These are phyloP conservation scores for Torymus tubicola DNA, from an alignment of 2,888 invertebrate genomes.

Conservation along the genomic window DNA sequence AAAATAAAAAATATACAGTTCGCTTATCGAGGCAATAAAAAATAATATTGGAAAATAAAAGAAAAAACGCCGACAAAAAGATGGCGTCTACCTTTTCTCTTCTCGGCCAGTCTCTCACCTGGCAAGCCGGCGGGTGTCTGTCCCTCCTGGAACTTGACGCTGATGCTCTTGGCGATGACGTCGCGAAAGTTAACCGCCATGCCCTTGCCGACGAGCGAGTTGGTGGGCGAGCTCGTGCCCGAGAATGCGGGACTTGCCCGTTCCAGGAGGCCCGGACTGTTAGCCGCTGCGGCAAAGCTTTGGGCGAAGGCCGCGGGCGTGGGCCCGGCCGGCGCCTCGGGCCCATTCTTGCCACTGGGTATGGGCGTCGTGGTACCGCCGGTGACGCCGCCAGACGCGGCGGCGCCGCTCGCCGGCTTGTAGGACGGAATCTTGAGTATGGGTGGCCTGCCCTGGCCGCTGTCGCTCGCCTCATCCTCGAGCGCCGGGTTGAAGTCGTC, in stretches of 20 bases:
- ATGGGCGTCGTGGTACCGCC: constrained; percentile 65
- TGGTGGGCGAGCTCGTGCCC: constrained; percentile 77
- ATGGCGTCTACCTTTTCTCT: too few relatives aligned
- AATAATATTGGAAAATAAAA: too few relatives aligned
- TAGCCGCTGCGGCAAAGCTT: constrained; percentile 68
- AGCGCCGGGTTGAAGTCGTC: constrained; percentile 75
- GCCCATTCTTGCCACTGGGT: constrained; percentile 67
- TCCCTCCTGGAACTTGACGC: constrained; percentile 86
- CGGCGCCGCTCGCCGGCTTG: constrained; percentile 79
- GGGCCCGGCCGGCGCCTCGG: constrained; percentile 56
- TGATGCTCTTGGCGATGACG: constrained; percentile 94
- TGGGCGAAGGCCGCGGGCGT: constrained; percentile 64
- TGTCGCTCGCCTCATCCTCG: constrained; percentile 75
- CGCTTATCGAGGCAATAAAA: too few relatives aligned
- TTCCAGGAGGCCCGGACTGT: constrained; percentile 76
- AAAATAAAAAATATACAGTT: too few relatives aligned
- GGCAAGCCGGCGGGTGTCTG: constrained; percentile 73
- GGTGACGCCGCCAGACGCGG: constrained; percentile 62
- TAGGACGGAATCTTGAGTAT: constrained; percentile 96
- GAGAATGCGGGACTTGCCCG: constrained; percentile 78
- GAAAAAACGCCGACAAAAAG: too few relatives aligned
- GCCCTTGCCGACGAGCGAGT: constrained; percentile 77
- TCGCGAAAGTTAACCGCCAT: constrained; percentile 86
- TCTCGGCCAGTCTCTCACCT: constrained; percentile 71
- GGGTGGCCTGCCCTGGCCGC: constrained; percentile 78